Percentiles rank a stretch among this genome's conserved stretches.
Conservation (phyloP, 1,140 invertebrate genomes). For the Sesamia nonagrioides region DNA sequence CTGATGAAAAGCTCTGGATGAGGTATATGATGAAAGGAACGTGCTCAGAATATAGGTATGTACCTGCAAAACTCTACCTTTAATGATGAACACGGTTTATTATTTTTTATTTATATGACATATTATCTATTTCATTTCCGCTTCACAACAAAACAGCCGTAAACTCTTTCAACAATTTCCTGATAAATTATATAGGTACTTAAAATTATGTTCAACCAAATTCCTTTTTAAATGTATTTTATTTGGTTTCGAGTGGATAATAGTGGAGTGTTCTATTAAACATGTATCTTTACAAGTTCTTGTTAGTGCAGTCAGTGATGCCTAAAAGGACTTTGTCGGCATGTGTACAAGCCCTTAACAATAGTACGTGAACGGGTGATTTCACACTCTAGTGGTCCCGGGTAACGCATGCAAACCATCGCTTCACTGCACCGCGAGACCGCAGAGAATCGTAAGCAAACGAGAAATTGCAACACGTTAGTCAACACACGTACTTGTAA, state of each 20-base stretch:
- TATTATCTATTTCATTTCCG: constrained; percentile 1
- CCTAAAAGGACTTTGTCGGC: constrained; percentile 71
- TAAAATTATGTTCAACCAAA: constrained; percentile 24
- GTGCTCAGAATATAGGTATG: too few relatives aligned
- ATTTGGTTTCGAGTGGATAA: constrained; percentile 58
- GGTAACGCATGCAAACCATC: constrained; percentile 63
- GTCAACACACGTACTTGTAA: not conserved
- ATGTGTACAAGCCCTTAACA: constrained; percentile 56
- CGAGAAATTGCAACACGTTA: constrained; percentile 27
- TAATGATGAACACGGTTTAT: too few relatives aligned
- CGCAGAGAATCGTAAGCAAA: constrained; percentile 69
- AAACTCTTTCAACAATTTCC: constrained; percentile 27
- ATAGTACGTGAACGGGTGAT: constrained; percentile 75
- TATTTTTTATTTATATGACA: too few relatives aligned
- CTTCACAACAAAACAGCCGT: not conserved
- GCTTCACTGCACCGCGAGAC: constrained; percentile 70
- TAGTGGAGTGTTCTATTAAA: constrained; percentile 52
- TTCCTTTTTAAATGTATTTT: constrained; percentile 7
- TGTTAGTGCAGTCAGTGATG: constrained; percentile 46
- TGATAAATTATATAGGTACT: constrained; percentile 22
- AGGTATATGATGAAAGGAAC: too few relatives aligned
- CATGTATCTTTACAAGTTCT: constrained; percentile 44
- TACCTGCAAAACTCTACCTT: too few relatives aligned
- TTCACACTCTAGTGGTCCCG: constrained; percentile 76
- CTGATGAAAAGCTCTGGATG: too few relatives aligned